These are phyloP conservation scores for Heliconius hermathena DNA, from an alignment of 1,140 invertebrate genomes.

Conservation along the genomic window DNA sequence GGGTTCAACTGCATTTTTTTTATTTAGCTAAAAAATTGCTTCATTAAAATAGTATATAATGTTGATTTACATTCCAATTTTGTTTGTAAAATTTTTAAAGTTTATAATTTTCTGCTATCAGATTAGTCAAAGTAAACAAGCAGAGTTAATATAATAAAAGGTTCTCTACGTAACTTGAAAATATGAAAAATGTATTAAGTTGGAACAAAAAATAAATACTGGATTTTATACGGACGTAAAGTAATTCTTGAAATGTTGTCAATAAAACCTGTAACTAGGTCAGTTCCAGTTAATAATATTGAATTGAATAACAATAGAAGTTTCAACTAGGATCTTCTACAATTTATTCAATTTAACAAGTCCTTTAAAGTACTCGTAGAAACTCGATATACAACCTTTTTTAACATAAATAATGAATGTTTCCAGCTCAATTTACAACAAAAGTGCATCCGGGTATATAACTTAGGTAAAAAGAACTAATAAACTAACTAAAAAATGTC, in stretches of 20 bases:
- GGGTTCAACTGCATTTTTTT: too few relatives aligned
- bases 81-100: too few relatives aligned
- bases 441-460: neutral
- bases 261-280: neutral
- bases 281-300: neutral
- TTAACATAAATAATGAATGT: neutral
- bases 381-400: neutral
- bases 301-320: constrained; percentile 3
- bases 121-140: too few relatives aligned
- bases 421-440: neutral
- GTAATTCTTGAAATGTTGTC: neutral
- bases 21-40: too few relatives aligned
- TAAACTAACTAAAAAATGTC: too few relatives aligned
- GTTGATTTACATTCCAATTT: too few relatives aligned
- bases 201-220: neutral
- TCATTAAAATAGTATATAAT: too few relatives aligned
- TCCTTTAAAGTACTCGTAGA: neutral
- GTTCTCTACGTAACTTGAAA: too few relatives aligned
- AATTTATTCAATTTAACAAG: constrained; percentile 3
- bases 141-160: too few relatives aligned
- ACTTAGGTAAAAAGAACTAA: too few relatives aligned
- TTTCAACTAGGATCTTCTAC: constrained; percentile 2
- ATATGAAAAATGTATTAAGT: neutral
- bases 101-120: too few relatives aligned
- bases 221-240: neutral